Conservation (phyloP, 2,113 vertebrate species). For the Tricholaema leucomelas region DNA sequence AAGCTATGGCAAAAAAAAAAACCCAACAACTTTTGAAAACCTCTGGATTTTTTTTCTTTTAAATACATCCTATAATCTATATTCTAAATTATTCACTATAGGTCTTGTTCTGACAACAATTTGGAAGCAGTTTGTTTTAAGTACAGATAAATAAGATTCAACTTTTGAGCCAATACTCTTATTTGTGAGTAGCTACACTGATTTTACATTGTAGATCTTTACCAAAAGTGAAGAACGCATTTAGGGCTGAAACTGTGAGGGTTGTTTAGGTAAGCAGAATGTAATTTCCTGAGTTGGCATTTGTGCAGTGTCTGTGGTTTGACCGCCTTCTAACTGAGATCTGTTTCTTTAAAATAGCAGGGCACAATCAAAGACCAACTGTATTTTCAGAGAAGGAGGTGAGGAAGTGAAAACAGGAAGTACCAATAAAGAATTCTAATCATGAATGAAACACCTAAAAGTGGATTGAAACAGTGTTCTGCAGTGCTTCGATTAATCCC, state of each 20-base stretch:
- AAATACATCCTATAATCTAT: not conserved
- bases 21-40: not conserved
- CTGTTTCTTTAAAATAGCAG: conserved; percentile 49
- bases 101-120: not conserved
- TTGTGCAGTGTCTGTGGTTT: conserved; percentile 21
- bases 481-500: not conserved
- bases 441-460: conserved; percentile 45
- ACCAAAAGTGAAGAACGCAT: not conserved
- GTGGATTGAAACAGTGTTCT: not conserved
- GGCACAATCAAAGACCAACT: conserved; percentile 30
- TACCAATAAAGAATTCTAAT: conserved; percentile 41
- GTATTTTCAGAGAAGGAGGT: conserved; percentile 29
- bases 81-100: not conserved
- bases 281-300: conserved; percentile 53
- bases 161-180: not conserved
- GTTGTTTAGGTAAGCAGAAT: conserved; percentile 23
- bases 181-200: not conserved
- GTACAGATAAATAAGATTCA: not conserved
- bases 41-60: not conserved
- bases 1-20: not conserved
- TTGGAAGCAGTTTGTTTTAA: not conserved
- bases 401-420: conserved; percentile 35
- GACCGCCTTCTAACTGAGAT: not conserved
- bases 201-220: not conserved
- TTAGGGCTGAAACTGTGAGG: not conserved